Conservation (phyloP, 2,888 invertebrate genomes). For the Aspidiotus destructor region DNA sequence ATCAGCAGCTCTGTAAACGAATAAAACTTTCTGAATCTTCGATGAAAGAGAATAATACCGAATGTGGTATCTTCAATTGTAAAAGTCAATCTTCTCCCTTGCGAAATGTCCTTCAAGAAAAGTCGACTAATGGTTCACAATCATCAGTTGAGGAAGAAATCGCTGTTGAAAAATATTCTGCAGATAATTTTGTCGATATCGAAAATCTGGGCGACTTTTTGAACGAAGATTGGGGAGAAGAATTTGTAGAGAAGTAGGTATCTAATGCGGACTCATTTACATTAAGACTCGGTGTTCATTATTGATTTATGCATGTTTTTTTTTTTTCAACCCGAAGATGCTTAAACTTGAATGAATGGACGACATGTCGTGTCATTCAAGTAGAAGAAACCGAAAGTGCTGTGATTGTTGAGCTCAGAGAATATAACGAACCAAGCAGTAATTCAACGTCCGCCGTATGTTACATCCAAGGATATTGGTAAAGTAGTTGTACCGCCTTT, state of each 20-base stretch:
- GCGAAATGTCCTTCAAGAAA: no score
- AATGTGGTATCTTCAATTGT: no score
- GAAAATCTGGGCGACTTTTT: slow-evolving; percentile 22
- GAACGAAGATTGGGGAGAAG: not conserved
- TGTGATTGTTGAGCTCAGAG: not conserved
- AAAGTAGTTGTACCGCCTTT: not conserved
- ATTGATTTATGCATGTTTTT: not conserved
- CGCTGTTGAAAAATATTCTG: not conserved
- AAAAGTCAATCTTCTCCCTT: no score
- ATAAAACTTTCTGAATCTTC: not conserved
- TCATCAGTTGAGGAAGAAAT: not conserved
- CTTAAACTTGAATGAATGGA: slow-evolving; percentile 17
- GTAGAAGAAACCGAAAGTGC: not conserved
- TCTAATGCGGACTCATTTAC: no score
- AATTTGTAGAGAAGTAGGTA: no score
- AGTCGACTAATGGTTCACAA: not conserved
- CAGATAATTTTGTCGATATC: slow-evolving; percentile 2
- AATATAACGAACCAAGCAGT: not conserved
- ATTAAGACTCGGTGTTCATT: no score
- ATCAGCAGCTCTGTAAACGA: not conserved
- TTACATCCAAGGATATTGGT: slow-evolving; percentile 18
- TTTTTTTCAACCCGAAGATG: not conserved
- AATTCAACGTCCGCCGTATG: not conserved
- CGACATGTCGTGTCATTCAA: slow-evolving; percentile 7
- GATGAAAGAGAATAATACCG: not conserved